Percentiles rank a stretch among this genome's conserved stretches.
Conservation (phyloP, 2,113 vertebrate species). For the Myiozetetes cayanensis region DNA sequence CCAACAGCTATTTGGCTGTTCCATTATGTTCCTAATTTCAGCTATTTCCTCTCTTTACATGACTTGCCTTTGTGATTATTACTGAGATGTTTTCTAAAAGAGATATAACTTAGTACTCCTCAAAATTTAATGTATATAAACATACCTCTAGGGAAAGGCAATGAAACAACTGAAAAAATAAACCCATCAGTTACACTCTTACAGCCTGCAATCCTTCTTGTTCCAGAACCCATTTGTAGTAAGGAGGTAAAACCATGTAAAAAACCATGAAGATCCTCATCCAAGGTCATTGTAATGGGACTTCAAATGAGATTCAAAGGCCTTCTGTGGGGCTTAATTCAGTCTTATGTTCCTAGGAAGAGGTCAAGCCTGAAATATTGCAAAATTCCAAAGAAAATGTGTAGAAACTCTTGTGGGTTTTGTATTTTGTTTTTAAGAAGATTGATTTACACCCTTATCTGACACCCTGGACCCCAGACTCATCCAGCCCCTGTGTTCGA, state of each 20-base stretch:
- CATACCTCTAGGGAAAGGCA: neutral
- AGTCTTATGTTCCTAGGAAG: neutral
- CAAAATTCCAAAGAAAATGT: neutral
- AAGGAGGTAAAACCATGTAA: neutral
- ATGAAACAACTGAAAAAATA: neutral
- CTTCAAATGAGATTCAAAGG: neutral
- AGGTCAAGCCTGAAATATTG: neutral
- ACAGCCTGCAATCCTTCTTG: neutral
- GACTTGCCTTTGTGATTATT: neutral
- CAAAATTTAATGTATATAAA: neutral
- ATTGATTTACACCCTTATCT: neutral
- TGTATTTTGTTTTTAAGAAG: neutral
- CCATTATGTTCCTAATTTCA: neutral
- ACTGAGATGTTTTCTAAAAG: neutral
- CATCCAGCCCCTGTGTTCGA: neutral
- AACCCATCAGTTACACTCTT: neutral
- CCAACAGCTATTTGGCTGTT: neutral
- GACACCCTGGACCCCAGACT: neutral
- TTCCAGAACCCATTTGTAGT: neutral
- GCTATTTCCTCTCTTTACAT: neutral
- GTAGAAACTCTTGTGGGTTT: rapidly evolving
- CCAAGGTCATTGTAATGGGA: neutral
- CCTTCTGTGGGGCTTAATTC: neutral
- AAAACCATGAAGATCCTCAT: neutral
- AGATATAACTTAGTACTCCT: neutral